These are phyloP conservation scores for Notamacropus eugenii DNA, from an alignment of 2,797 vertebrate genomes.

Conservation along the genomic window DNA sequence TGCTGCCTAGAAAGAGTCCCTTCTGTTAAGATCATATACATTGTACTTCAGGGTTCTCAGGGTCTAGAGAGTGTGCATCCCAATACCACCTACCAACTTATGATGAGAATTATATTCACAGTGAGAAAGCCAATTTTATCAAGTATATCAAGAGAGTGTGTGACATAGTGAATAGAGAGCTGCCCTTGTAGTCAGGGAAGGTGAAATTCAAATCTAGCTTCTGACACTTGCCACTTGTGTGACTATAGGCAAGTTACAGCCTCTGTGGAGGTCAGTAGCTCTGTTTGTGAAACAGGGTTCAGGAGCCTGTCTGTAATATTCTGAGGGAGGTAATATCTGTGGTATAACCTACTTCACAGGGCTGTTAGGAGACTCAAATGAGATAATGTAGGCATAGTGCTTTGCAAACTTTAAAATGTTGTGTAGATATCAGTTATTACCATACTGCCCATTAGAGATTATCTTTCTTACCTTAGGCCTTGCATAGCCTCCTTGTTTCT, in stretches of 20 bases:
- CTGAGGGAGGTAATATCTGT: background rate
- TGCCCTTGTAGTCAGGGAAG: background rate
- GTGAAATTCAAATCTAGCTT: background rate
- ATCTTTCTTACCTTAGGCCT: background rate
- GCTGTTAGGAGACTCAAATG: background rate
- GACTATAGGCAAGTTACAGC: background rate
- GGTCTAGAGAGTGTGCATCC: background rate
- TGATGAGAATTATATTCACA: background rate
- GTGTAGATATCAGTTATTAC: background rate
- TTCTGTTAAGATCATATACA: background rate
- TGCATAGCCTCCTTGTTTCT: background rate
- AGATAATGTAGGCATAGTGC: background rate
- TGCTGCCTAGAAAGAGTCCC: constrained; percentile 5
- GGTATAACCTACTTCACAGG: background rate
- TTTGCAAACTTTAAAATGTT: background rate
- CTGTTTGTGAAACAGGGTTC: background rate
- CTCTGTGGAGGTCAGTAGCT: background rate
- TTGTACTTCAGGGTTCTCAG: background rate
- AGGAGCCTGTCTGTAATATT: background rate
- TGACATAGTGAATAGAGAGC: background rate
- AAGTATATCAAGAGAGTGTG: background rate
- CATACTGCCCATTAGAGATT: background rate
- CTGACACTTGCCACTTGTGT: background rate
- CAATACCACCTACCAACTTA: background rate
- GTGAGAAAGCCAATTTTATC: background rate